A percentile compares a stretch with the other conserved stretches of the same genome.
Conservation (phyloP, 30 jellyfish, hydroid and myxozoan species). For the Nemopilema nomurai region DNA sequence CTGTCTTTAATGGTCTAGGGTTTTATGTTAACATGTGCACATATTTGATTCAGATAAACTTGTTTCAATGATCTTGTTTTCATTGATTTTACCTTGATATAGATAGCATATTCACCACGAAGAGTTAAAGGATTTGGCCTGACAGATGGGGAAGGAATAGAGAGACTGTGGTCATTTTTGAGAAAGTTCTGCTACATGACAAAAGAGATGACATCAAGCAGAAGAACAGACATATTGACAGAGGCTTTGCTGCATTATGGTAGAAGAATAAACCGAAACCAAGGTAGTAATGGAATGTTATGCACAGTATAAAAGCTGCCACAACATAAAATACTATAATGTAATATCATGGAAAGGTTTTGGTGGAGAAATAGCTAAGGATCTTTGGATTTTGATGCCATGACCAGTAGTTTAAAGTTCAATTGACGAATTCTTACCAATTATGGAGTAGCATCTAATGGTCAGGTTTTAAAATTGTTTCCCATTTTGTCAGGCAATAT, state of each 20-base stretch:
- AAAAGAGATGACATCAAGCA: conserved; percentile 41
- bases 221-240: conserved; percentile 31
- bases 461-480: too few relatives aligned
- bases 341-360: too few relatives aligned
- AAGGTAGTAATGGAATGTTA: neutral
- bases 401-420: too few relatives aligned
- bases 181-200: conserved; percentile 50
- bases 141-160: conserved; percentile 63
- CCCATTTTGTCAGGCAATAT: too few relatives aligned
- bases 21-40: neutral
- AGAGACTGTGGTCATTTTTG: conserved; percentile 60
- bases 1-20: neutral
- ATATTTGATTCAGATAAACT: neutral
- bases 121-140: conserved; percentile 35
- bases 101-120: conserved; percentile 7
- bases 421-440: too few relatives aligned
- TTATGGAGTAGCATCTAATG: too few relatives aligned
- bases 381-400: too few relatives aligned
- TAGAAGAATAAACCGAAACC: neutral
- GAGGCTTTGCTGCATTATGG: conserved; percentile 56
- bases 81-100: neutral
- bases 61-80: neutral
- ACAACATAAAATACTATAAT: too few relatives aligned
- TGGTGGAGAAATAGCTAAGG: too few relatives aligned
- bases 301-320: too few relatives aligned